phyloP scores from a whole-genome alignment of 2,113 vertebrate species.

The Macquaria australasica region DNA sequence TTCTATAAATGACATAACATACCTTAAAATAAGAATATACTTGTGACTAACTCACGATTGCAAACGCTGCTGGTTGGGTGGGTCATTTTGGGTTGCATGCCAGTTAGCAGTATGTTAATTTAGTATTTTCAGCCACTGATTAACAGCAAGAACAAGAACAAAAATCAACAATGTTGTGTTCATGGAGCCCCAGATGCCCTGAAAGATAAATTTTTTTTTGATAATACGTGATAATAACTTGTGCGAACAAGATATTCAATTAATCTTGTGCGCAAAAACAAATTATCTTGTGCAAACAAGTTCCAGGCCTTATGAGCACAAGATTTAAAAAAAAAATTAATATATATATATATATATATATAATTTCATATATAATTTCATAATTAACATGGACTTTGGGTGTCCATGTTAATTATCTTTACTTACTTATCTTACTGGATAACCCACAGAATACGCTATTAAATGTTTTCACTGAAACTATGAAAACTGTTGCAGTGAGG shows the following conservation, averaged over 20 bases:
- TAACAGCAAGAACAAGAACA: too few relatives aligned
- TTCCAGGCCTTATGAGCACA: background rate
- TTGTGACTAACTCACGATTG: background rate
- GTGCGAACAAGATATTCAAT: background rate
- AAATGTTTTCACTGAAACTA: background rate
- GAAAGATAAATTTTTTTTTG: too few relatives aligned
- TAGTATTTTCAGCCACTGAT: constrained; percentile 8
- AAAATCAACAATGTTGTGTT: too few relatives aligned
- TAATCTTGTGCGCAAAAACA: background rate
- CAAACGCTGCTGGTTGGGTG: background rate
- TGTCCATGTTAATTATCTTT: background rate
- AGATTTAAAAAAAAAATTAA: background rate
- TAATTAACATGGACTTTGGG: too few relatives aligned
- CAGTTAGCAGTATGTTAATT: background rate
- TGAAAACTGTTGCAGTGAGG: background rate
- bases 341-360: too few relatives aligned
- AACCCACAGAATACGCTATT: background rate
- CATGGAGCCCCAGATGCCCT: too few relatives aligned
- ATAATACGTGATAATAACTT: background rate
- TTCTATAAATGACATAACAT: background rate
- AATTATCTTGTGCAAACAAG: background rate
- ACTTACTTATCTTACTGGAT: background rate
- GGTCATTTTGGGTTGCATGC: background rate
- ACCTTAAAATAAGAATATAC: background rate
- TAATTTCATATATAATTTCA: too few relatives aligned